Percentiles rank a stretch among this genome's conserved stretches.
phyloP scores from a whole-genome alignment of 1,140 invertebrate genomes.

The Dreissena rostriformis region DNA sequence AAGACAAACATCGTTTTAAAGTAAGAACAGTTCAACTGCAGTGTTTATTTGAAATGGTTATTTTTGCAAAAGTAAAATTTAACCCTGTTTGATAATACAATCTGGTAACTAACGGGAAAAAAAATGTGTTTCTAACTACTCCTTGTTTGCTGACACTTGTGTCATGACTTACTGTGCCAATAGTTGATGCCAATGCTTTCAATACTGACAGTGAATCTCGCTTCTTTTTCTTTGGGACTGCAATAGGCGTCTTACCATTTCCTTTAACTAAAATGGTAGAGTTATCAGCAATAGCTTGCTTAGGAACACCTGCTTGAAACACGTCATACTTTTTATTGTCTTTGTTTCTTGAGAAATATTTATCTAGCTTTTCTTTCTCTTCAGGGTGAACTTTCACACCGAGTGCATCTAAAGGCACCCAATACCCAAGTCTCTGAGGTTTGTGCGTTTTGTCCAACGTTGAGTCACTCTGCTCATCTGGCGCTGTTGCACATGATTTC shows the following conservation, averaged over 20 bases:
- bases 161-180: not conserved
- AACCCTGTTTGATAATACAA: no score
- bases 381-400: not conserved
- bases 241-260: not conserved
- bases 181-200: slow-evolving; percentile 1
- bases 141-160: no score
- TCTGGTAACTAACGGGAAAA: no score
- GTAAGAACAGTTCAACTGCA: no score
- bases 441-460: no score
- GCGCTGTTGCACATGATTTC: no score
- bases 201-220: slow-evolving; percentile 5
- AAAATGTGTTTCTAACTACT: no score
- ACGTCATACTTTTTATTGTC: not conserved
- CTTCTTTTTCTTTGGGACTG: slow-evolving; percentile 3
- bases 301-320: not conserved
- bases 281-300: not conserved
- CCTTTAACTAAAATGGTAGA: not conserved
- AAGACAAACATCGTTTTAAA: no score
- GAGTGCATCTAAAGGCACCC: not conserved
- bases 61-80: no score
- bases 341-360: not conserved
- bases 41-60: no score
- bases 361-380: not conserved
- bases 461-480: no score
- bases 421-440: not conserved